A percentile compares a stretch with the other conserved stretches of the same genome.
These are phyloP conservation scores for Himalopsyche japonica DNA, from an alignment of 2,888 invertebrate genomes.

Conservation along the genomic window DNA sequence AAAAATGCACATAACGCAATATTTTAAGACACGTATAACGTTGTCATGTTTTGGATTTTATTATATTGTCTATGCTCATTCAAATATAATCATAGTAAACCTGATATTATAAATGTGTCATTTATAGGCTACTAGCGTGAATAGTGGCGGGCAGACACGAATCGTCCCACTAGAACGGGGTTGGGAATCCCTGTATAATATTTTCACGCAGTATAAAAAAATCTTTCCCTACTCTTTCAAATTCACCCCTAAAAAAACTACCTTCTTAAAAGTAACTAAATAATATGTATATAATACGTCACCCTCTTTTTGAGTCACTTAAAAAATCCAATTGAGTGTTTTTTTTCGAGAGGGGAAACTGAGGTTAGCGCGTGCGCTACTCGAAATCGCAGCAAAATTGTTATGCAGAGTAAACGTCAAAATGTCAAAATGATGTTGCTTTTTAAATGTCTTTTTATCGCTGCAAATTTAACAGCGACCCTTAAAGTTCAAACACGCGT, in stretches of 20 bases:
- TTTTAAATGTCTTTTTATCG: background rate
- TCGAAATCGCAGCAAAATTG: background rate
- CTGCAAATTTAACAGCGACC: background rate
- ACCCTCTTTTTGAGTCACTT: background rate
- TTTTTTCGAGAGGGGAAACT: background rate
- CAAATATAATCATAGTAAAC: too few species aligned
- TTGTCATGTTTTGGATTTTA: too few species aligned
- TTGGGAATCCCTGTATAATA: too few species aligned
- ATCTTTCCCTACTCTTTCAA: background rate
- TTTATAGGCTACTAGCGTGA: too few species aligned
- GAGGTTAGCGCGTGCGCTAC: background rate
- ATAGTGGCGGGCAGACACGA: too few species aligned
- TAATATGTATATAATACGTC: background rate
- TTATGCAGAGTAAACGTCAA: background rate
- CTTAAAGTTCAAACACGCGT: background rate
- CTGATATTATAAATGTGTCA: too few species aligned
- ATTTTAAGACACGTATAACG: too few species aligned
- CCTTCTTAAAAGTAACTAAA: background rate
- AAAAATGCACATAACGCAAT: too few species aligned
- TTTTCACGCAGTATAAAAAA: too few species aligned
- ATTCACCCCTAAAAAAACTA: background rate
- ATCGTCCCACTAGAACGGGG: too few species aligned
- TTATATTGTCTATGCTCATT: too few species aligned
- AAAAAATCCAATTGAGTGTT: background rate
- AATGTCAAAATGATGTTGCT: background rate